Percentiles rank a stretch among this genome's conserved stretches.
phyloP scores from a whole-genome alignment of 2,888 invertebrate species.

The Callinectes sapidus region DNA sequence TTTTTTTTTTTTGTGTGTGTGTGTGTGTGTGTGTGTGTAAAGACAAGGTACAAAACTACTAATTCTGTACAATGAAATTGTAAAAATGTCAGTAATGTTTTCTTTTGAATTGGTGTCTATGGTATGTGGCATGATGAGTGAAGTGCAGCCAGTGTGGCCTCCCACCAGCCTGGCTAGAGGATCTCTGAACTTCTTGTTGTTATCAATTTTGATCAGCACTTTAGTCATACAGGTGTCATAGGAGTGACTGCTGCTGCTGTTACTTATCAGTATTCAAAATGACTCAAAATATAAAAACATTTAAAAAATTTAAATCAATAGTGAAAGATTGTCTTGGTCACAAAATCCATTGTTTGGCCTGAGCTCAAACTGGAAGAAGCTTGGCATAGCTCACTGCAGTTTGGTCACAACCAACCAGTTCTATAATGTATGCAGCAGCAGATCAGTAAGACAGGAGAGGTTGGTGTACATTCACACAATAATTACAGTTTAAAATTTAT shows the following conservation, averaged over 20 bases:
- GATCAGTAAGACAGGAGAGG: neutral
- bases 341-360: neutral
- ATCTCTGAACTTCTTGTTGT: neutral
- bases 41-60: conserved; percentile 17
- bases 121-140: neutral
- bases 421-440: neutral
- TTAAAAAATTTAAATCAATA: neutral
- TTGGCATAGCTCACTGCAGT: neutral
- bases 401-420: neutral
- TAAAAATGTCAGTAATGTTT: conserved; percentile 30
- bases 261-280: neutral
- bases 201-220: neutral
- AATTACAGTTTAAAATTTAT: neutral
- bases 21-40: conserved; percentile 17
- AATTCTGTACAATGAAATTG: conserved; percentile 17
- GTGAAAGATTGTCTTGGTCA: neutral
- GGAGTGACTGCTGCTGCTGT: neutral
- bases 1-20: neutral
- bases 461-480: neutral
- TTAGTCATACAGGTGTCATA: neutral
- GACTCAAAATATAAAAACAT: conserved; percentile 5
- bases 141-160: neutral
- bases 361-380: neutral
- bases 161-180: neutral
- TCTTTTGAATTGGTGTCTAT: conserved; percentile 11